Conservation (phyloP, 2,113 vertebrate genomes). For the Cololabis saira region DNA sequence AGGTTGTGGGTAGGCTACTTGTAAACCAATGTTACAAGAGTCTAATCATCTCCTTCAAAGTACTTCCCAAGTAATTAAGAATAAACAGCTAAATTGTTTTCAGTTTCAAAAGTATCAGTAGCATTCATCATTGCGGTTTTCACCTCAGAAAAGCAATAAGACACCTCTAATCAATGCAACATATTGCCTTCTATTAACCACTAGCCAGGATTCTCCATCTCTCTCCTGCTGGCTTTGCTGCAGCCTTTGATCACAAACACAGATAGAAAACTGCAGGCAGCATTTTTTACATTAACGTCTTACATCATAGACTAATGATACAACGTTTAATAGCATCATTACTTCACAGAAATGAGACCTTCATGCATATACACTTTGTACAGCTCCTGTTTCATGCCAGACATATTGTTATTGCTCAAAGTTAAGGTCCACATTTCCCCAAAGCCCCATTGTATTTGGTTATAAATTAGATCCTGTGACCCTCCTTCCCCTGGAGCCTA, state of each 20-base stretch:
- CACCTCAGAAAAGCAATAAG: conserved; percentile 26
- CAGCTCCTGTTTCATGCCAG: conserved; percentile 9
- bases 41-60: conserved; percentile 27
- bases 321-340: conserved; percentile 40
- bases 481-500: conserved; percentile 10
- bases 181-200: conserved; percentile 62
- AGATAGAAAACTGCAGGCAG: conserved; percentile 16
- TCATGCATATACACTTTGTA: conserved; percentile 16
- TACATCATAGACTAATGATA: conserved; percentile 33
- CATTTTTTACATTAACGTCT: conserved; percentile 17
- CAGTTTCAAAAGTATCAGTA: conserved; percentile 37
- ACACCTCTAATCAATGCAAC: conserved; percentile 60
- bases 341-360: conserved; percentile 20
- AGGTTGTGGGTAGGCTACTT: conserved; percentile 3
- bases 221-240: conserved; percentile 19
- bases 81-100: conserved; percentile 31
- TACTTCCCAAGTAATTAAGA: conserved; percentile 25
- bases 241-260: conserved; percentile 28
- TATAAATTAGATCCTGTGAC: conserved; percentile 22
- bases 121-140: conserved; percentile 37
- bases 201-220: conserved; percentile 30
- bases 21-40: conserved; percentile 1
- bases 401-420: conserved; percentile 7
- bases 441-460: conserved; percentile 27
- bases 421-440: conserved; percentile 26